These are phyloP conservation scores for Pygathrix nemaeus DNA, from an alignment of 2,113 vertebrate species.

Conservation along the genomic window DNA sequence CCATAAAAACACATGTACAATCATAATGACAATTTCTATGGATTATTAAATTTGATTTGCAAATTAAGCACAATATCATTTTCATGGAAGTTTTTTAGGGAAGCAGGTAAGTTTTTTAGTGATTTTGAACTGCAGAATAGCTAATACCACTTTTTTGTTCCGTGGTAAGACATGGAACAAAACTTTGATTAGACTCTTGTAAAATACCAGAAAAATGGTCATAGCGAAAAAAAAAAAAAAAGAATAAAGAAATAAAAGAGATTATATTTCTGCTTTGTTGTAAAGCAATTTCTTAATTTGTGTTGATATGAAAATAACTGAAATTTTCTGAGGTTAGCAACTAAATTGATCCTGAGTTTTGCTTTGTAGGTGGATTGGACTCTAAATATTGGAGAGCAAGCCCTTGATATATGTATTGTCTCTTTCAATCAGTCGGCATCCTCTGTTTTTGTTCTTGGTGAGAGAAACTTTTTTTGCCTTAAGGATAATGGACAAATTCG, in stretches of 20 bases:
- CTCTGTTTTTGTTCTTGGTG: slow-evolving; percentile 94
- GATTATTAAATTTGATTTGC: not conserved
- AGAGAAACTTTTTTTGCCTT: slow-evolving; percentile 96
- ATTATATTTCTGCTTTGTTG: not conserved
- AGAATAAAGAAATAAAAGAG: not conserved
- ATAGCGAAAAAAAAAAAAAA: not conserved
- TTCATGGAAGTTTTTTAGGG: not conserved
- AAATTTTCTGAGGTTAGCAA: not conserved
- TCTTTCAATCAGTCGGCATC: slow-evolving; percentile 88
- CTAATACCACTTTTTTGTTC: not conserved
- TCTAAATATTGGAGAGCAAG: slow-evolving; percentile 95
- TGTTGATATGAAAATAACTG: not conserved
- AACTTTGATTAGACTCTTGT: not conserved
- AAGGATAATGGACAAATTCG: slow-evolving; percentile 96
- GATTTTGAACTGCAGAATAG: not conserved
- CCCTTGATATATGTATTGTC: slow-evolving; percentile 90
- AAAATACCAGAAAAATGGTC: not conserved
- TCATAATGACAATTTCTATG: not conserved
- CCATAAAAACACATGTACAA: not conserved
- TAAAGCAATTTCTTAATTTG: not conserved
- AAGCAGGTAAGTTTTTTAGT: not conserved
- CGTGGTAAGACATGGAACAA: not conserved
- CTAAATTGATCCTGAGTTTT: slow-evolving; percentile 43
- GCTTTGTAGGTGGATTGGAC: slow-evolving; percentile 93
- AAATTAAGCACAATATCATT: not conserved